Conservation (phyloP, 2,888 invertebrate genomes). For the Chloroclysta siterata region DNA sequence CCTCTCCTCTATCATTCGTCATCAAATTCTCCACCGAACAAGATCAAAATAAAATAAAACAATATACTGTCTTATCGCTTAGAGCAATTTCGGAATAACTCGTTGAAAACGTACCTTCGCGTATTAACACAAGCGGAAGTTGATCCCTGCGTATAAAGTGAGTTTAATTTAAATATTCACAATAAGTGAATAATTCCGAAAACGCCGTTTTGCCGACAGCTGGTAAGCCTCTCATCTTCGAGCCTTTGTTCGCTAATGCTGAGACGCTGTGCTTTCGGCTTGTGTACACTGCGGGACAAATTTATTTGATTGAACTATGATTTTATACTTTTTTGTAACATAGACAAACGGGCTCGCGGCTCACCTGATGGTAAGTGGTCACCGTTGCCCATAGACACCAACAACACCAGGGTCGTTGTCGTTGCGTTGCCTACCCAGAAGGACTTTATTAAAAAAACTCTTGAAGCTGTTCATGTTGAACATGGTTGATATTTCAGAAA, state of each 20-base stretch:
- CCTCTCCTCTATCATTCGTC: no score
- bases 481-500: no score
- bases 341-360: no score
- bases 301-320: neutral
- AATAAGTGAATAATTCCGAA: slow-evolving; percentile 38
- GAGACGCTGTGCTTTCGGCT: slow-evolving; percentile 56
- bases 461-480: no score
- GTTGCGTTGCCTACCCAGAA: no score
- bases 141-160: slow-evolving; percentile 20
- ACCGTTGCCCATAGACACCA: neutral
- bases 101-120: neutral
- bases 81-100: neutral
- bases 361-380: neutral
- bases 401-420: no score
- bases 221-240: slow-evolving; percentile 62
- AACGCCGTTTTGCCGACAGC: slow-evolving; percentile 54
- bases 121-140: slow-evolving; percentile 21
- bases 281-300: slow-evolving; percentile 48
- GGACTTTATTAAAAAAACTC: no score
- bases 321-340: no score
- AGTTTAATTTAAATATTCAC: slow-evolving; percentile 36
- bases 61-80: no score
- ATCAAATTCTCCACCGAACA: no score
- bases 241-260: slow-evolving; percentile 80
- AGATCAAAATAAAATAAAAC: no score